Percentiles rank a stretch among this genome's conserved stretches.
These are phyloP conservation scores for Palloptera scutellata DNA, from an alignment of 2,888 invertebrate genomes.

Conservation along the genomic window DNA sequence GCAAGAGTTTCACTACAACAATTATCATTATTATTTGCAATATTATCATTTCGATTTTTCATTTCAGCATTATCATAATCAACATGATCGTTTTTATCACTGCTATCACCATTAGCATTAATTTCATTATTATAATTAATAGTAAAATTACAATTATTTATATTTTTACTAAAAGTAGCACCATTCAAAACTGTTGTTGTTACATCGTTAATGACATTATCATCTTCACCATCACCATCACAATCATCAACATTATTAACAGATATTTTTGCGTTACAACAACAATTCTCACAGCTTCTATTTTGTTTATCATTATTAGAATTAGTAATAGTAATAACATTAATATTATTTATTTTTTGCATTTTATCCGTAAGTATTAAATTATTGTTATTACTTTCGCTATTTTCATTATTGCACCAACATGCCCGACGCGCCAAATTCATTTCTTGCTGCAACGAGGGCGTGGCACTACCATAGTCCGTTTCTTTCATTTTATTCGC, in stretches of 20 bases:
- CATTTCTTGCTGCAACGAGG: constrained; percentile 72
- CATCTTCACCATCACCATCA: constrained; percentile 26
- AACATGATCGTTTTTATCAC: constrained; percentile 14
- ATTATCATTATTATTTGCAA: constrained; percentile 8
- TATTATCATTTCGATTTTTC: constrained; percentile 17
- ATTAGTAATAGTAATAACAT: too few species aligned
- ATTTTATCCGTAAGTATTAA: background rate
- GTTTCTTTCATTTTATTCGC: constrained; percentile 42
- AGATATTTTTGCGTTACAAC: constrained; percentile 23
- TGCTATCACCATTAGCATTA: constrained; percentile 21
- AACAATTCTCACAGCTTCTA: constrained; percentile 17
- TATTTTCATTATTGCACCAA: constrained; percentile 63
- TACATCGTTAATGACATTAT: constrained; percentile 25
- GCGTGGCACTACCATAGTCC: constrained; percentile 53
- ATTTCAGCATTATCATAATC: constrained; percentile 25
- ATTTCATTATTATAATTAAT: constrained; percentile 30
- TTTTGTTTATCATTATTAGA: too few species aligned
- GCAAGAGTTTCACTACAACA: constrained; percentile 22
- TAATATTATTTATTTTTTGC: background rate
- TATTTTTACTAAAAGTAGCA: constrained; percentile 49
- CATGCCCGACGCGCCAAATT: constrained; percentile 76
- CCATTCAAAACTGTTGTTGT: constrained; percentile 48
- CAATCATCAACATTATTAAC: constrained; percentile 32
- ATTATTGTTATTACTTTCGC: constrained; percentile 2
- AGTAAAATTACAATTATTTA: constrained; percentile 36